Evolutionary conservation across 2,113 vertebrate species (phyloP).

Genomic region (Semicossyphus pulcher): DNA sequence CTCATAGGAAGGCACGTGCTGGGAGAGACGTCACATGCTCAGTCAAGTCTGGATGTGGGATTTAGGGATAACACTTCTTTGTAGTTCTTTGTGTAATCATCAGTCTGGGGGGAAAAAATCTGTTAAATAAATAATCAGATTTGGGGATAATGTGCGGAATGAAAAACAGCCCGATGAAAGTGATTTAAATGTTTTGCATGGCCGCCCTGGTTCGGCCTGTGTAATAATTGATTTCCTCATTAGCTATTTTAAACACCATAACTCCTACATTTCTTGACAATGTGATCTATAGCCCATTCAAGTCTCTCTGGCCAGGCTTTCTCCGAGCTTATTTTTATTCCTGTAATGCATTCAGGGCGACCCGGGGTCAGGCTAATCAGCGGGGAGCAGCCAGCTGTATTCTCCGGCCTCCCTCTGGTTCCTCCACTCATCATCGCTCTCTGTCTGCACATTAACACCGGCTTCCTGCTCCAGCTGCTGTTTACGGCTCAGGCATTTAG

Average conservation of each 20-base stretch:
- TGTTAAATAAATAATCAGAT: not conserved
- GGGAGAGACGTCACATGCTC: constrained; percentile 13
- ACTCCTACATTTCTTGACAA: constrained; percentile 6
- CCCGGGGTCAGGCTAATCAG: constrained; percentile 53
- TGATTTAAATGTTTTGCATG: not conserved
- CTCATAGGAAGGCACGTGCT: not conserved
- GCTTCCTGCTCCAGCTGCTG: constrained; percentile 45
- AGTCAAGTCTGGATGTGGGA: not conserved
- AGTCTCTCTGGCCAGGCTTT: constrained; percentile 8
- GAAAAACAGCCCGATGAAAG: not conserved
- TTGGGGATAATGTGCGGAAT: constrained; percentile 1
- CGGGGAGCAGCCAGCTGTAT: constrained; percentile 37
- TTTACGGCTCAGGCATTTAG: constrained; percentile 29
- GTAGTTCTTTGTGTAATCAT: not conserved
- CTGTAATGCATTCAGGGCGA: constrained; percentile 35
- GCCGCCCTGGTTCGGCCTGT: not conserved
- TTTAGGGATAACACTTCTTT: constrained; percentile 7
- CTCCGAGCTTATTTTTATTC: constrained; percentile 27
- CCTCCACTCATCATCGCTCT: constrained; percentile 23
- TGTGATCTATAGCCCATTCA: constrained; percentile 10
- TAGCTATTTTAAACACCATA: constrained; percentile 32
- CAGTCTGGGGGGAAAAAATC: not conserved
- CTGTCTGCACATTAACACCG: constrained; percentile 37
- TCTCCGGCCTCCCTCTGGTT: constrained; percentile 11
- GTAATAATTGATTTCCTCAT: constrained; percentile 21